phyloP scores from a whole-genome alignment of 2,888 invertebrate genomes.

The Meiosimyza decipiens region DNA sequence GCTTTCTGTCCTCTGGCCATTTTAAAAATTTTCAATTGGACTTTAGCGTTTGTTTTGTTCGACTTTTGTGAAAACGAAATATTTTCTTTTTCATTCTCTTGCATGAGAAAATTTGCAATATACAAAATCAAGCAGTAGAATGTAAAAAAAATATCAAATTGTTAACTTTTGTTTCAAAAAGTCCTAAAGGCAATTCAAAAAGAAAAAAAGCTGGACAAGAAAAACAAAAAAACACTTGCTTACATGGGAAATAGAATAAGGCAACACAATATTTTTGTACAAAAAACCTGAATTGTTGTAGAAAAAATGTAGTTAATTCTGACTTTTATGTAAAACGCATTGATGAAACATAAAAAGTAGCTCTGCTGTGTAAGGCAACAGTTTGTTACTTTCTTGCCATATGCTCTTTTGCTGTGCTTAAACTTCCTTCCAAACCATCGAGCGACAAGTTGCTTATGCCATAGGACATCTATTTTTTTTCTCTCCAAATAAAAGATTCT shows the following conservation, averaged over 20 bases:
- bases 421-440: not conserved
- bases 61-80: conserved; percentile 5
- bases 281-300: not conserved
- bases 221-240: no score
- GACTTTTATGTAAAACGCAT: conserved; percentile 21
- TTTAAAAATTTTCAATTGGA: conserved; percentile 26
- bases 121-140: not conserved
- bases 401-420: not conserved
- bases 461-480: not conserved
- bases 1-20: not conserved
- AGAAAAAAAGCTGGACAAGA: not conserved
- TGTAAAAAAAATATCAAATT: conserved; percentile 13
- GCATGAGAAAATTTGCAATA: not conserved
- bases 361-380: not conserved
- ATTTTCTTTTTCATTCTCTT: conserved; percentile 2
- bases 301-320: conserved; percentile 6
- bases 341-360: not conserved
- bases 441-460: conserved; percentile 8
- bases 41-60: conserved; percentile 17
- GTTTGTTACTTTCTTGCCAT: not conserved
- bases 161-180: conserved; percentile 23
- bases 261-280: no score
- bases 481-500: not conserved
- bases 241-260: no score
- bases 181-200: conserved; percentile 16